These are phyloP conservation scores for Andrena fulva DNA, from an alignment of 2,888 invertebrate species.

Conservation along the genomic window DNA sequence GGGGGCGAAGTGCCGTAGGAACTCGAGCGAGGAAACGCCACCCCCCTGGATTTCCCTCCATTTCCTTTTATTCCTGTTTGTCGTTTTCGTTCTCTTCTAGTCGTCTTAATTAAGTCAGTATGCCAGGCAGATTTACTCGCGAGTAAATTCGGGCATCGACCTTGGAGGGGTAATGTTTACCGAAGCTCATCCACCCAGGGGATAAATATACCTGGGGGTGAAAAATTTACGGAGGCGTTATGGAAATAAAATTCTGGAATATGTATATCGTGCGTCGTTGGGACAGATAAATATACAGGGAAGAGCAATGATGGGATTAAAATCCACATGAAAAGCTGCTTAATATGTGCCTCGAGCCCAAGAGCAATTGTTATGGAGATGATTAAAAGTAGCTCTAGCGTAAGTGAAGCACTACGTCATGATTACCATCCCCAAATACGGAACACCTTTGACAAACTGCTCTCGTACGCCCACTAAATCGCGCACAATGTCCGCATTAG, in stretches of 20 bases:
- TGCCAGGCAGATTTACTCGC: slow-evolving; percentile 32
- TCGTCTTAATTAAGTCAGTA: slow-evolving; percentile 1
- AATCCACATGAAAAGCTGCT: too few relatives aligned
- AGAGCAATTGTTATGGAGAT: too few relatives aligned
- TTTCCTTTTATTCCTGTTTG: neutral
- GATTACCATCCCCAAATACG: neutral
- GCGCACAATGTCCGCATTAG: slow-evolving; percentile 1
- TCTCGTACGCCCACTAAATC: slow-evolving; percentile 14
- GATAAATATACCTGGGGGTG: slow-evolving; percentile 14
- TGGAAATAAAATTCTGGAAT: slow-evolving; percentile 16
- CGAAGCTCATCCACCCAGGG: neutral
- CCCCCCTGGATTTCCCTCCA: neutral
- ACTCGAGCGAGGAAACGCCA: neutral
- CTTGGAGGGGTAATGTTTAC: slow-evolving; percentile 32
- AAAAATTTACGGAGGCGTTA: slow-evolving; percentile 7
- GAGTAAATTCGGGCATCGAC: slow-evolving; percentile 22
- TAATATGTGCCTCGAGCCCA: too few relatives aligned
- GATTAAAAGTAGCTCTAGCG: too few relatives aligned
- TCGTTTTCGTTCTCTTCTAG: neutral
- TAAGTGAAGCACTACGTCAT: neutral
- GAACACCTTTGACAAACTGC: neutral
- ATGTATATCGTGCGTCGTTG: neutral
- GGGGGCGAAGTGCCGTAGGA: neutral
- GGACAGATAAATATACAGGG: neutral
- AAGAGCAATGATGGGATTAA: neutral